A percentile compares a stretch with the other conserved stretches of the same genome.
Conservation (phyloP, 2,888 invertebrate species). For the Coecobrya sp. region DNA sequence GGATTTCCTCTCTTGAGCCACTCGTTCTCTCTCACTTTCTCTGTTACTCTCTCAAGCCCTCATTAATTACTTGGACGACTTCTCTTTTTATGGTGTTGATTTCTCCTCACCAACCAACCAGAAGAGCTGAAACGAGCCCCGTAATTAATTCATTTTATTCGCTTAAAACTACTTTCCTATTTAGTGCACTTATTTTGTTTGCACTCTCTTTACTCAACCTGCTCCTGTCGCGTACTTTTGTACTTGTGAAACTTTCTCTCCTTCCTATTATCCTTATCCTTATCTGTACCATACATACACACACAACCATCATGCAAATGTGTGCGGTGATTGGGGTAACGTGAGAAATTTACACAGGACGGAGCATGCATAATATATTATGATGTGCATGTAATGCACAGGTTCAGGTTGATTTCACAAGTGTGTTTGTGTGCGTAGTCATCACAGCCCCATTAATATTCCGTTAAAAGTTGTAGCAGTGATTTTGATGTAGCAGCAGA, state of each 20-base stretch:
- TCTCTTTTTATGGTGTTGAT: slow-evolving; percentile 81
- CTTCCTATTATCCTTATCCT: slow-evolving; percentile 40
- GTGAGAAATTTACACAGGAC: slow-evolving; percentile 40
- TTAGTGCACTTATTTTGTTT: slow-evolving; percentile 80
- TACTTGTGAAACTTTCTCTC: background rate
- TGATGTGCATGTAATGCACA: slow-evolving; percentile 53
- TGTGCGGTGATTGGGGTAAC: slow-evolving; percentile 21
- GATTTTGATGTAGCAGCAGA: slow-evolving; percentile 33
- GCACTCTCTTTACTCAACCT: slow-evolving; percentile 61
- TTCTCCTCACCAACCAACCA: slow-evolving; percentile 75
- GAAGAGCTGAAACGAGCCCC: slow-evolving; percentile 70
- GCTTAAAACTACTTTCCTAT: slow-evolving; percentile 78
- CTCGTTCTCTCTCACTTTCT: background rate
- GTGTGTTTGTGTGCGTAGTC: slow-evolving; percentile 36
- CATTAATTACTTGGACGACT: slow-evolving; percentile 81
- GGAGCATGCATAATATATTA: slow-evolving; percentile 41
- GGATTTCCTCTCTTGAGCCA: slow-evolving; percentile 45
- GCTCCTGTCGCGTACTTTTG: slow-evolving; percentile 11
- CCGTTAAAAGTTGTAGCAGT: slow-evolving; percentile 33
- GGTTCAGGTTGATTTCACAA: slow-evolving; percentile 61
- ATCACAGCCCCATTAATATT: slow-evolving; percentile 59
- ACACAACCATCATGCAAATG: slow-evolving; percentile 6
- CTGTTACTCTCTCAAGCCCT: slow-evolving; percentile 65
- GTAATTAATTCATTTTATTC: slow-evolving; percentile 81
- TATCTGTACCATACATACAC: slow-evolving; percentile 27